A percentile compares a stretch with the other conserved stretches of the same genome.
Conservation (phyloP, 2,888 invertebrate genomes). For the Cryptocephalus moraei region DNA sequence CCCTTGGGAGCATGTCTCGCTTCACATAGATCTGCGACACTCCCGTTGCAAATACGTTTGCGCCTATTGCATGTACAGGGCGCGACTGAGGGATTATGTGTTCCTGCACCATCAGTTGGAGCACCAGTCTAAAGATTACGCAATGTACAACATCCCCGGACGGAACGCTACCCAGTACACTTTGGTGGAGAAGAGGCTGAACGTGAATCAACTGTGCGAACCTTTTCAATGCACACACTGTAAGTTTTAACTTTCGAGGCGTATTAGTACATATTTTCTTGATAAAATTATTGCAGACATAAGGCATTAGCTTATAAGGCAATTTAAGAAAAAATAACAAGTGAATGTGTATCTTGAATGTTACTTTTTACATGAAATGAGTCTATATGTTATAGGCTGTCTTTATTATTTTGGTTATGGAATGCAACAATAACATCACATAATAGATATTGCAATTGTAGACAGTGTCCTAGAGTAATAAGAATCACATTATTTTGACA, state of each 20-base stretch:
- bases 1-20: constrained; percentile 29
- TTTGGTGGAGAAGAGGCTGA: constrained; percentile 15
- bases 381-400: no score
- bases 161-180: constrained; percentile 18
- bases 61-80: constrained; percentile 57
- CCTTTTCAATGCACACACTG: constrained; percentile 22
- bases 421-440: no score
- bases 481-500: no score
- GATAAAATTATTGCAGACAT: no score
- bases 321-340: no score
- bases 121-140: constrained; percentile 14
- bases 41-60: constrained; percentile 53
- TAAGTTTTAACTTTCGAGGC: constrained; percentile 10
- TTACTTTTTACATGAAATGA: no score
- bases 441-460: no score
- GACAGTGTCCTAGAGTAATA: no score
- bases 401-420: no score
- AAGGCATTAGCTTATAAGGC: no score
- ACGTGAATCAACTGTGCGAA: constrained; percentile 17
- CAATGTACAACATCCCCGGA: constrained; percentile 19
- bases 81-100: constrained; percentile 48
- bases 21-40: constrained; percentile 53
- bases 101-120: constrained; percentile 44
- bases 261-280: no score
- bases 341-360: no score